phyloP scores from a whole-genome alignment of 2,888 invertebrate species.

The Toxonevra muliebris region DNA sequence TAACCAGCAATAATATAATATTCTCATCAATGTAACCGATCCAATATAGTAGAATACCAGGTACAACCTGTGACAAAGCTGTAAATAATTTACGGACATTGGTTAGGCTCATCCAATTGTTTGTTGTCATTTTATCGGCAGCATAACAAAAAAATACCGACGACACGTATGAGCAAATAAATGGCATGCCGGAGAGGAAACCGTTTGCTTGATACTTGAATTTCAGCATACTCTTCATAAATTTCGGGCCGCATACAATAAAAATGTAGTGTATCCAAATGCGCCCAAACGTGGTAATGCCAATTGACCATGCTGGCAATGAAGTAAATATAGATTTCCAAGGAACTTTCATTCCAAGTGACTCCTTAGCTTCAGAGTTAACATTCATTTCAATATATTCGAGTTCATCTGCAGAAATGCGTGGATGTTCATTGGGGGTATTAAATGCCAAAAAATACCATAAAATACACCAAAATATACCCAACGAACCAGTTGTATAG shows the following conservation, averaged over 20 bases:
- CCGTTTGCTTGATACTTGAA: constrained; percentile 78
- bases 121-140: constrained; percentile 72
- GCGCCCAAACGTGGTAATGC: constrained; percentile 77
- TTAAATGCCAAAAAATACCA: constrained; percentile 78
- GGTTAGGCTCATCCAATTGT: constrained; percentile 70
- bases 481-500: constrained; percentile 75
- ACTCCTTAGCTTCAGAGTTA: constrained; percentile 67
- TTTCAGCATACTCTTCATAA: constrained; percentile 75
- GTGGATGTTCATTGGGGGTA: constrained; percentile 74
- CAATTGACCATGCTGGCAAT: constrained; percentile 75
- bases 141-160: constrained; percentile 76
- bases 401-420: constrained; percentile 73
- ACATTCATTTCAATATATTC: constrained; percentile 74
- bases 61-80: constrained; percentile 74
- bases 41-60: constrained; percentile 71
- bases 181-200: constrained; percentile 73
- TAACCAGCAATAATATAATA: constrained; percentile 68
- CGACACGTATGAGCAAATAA: constrained; percentile 75
- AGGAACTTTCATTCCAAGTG: constrained; percentile 68
- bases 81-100: constrained; percentile 76
- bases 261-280: constrained; percentile 80
- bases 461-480: constrained; percentile 72
- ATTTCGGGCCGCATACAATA: constrained; percentile 75
- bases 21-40: constrained; percentile 74
- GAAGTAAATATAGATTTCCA: constrained; percentile 74